Evolutionary conservation across 2,888 invertebrate genomes (phyloP), one percentile per base, ranked within the genome.

Genomic region (Nemoura dubitans): DNA sequence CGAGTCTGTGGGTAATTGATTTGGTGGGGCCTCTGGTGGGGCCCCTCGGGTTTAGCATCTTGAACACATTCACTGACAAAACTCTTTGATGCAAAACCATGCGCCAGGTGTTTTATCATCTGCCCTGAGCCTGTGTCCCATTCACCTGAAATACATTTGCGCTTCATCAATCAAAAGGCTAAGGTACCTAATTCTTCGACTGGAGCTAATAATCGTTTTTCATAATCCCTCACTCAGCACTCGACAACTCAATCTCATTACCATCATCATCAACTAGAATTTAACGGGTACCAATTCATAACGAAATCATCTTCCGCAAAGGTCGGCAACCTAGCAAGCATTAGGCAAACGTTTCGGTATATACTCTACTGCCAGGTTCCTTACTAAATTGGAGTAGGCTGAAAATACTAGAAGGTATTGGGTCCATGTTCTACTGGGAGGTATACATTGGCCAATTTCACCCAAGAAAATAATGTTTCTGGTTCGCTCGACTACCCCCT

Each of bases 121-220:
- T 59, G 59, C 21, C 59, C 21, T n/a, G n/a, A n/a, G n/a, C n/a
- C n/a, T n/a, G 36, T 36, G 59, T 59, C 59, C 14, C 59, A 59
- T 59, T 16, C 59, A 36, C 10, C 16, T 1, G 59, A 7, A 59
- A 59, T 59, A 59, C 59, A 59, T 59, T 59, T 59, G 59, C 59
- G 59, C 21, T 59, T 59, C 59, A 59, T 59, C 59, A 59, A 59
- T 59, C 59, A 59, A 59, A 21, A 21, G 59, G 16, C 21, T 2
- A 21, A 21, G 59, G n/a, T n/a, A n/a, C n/a, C n/a, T 59, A 59
- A 59, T 59, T 59, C 59, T 59, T 59, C 59, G 59, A 59, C 59
- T 59, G 59, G 59, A 59, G 59, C 59, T 59, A 59, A 59, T 59
- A 59, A 59, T 59, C 59, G 59, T 59, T 59, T 59, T 59, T 59